Base-by-base conservation (phyloP, 2,797 vertebrate species). In the Centropyge bicolor region DNA sequence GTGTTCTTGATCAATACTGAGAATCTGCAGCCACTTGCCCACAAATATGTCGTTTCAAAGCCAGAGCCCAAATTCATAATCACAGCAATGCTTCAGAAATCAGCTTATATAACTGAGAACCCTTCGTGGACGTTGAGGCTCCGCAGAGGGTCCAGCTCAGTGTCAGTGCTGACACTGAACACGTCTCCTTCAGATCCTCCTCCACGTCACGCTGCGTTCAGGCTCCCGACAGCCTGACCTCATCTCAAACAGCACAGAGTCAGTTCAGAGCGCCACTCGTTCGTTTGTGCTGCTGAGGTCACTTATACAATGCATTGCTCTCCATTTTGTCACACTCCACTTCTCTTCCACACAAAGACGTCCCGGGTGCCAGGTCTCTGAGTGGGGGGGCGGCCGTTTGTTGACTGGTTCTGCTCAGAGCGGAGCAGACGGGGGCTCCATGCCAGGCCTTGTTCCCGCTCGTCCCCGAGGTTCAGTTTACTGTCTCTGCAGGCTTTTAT, bases 301-400 rank as follows among this genome's bases (percentile, higher is more conserved):
- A 73, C 78, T 89, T 86, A 86, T 64, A 86, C 88, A 90, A 89
- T 51, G 56, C 45, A 6, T 12, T 38, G 38, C 73, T 67, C 61
- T 69, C 77, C 71, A 49, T 64, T 90, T 85, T 71, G 76, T 91
- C 86, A 89, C 89, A 91, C 90, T 88, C 79, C 79, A 90, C 55
- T 91, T 85, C 40, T 82, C 86, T 51, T 81, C 76, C 52, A 81
- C 80, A 86, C 85, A 76, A 45, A 52, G 45, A 56, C 1, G 55
- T 80, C 75, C 62, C 24, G 66, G 70, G 52, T 65, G 83, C 80
- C 69, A 1, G 63, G 70, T 65, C 46, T 84, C 57, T 45, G 64
- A 48, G 57, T 12, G 20, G 35, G 24, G 13, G 5, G 35, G 52
- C 1, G 8, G 38, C 43, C 62, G 54, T 79, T 73, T 49, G 63